phyloP scores from a whole-genome alignment of 2,113 vertebrate species.

The Piprites chloris region DNA sequence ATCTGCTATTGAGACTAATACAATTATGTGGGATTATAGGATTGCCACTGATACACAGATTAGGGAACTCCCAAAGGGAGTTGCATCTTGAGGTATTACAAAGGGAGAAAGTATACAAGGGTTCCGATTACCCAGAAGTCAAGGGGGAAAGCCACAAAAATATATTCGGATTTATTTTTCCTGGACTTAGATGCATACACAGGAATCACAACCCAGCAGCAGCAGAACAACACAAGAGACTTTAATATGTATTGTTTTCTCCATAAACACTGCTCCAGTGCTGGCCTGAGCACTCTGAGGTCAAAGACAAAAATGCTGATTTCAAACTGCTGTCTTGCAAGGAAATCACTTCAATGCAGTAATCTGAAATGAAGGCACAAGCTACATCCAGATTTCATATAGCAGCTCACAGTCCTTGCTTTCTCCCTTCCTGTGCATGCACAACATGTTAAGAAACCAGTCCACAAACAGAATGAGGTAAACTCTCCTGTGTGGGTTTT shows the following conservation, averaged over 20 bases:
- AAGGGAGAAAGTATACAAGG: neutral
- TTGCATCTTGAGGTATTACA: conserved; percentile 11
- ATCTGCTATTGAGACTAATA: conserved; percentile 82
- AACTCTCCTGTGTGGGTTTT: neutral
- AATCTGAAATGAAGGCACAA: neutral
- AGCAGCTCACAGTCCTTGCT: neutral
- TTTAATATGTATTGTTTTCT: neutral
- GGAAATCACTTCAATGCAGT: neutral
- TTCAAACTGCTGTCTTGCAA: neutral
- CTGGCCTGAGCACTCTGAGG: neutral
- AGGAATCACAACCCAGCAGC: neutral
- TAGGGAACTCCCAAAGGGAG: conserved; percentile 42
- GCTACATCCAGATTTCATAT: neutral
- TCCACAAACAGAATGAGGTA: neutral
- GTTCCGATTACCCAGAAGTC: neutral
- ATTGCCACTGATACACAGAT: conserved; percentile 70
- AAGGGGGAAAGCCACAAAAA: neutral
- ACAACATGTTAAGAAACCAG: neutral
- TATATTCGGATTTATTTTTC: neutral
- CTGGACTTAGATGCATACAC: neutral
- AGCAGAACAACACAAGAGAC: neutral
- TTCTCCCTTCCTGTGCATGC: neutral
- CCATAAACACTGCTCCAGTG: neutral
- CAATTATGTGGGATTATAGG: conserved; percentile 78
- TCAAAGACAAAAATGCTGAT: neutral